phyloP scores from a whole-genome alignment of 2,888 invertebrate species.

The Candidula unifasciata region DNA sequence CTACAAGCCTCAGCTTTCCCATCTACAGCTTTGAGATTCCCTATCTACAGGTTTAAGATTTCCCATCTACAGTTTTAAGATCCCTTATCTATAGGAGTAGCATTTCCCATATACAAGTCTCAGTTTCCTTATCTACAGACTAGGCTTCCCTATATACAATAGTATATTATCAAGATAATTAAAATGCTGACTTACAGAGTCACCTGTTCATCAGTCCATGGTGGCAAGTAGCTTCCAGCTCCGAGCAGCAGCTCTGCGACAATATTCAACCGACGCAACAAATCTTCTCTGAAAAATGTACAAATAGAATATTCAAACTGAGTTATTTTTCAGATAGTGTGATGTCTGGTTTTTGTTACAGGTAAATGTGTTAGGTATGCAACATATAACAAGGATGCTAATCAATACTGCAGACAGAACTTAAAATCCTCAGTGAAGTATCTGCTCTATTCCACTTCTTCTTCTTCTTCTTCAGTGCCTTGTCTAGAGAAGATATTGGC shows the following conservation, averaged over 20 bases:
- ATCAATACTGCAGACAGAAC: too few relatives aligned
- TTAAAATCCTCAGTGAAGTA: too few relatives aligned
- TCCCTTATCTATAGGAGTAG: too few relatives aligned
- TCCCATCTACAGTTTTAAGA: too few relatives aligned
- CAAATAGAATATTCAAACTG: neutral
- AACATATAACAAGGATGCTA: too few relatives aligned
- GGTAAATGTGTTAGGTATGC: neutral
- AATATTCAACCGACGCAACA: constrained; percentile 84
- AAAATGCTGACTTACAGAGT: constrained; percentile 69
- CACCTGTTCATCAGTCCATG: constrained; percentile 82
- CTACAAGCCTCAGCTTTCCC: too few relatives aligned
- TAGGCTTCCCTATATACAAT: neutral
- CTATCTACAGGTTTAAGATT: too few relatives aligned
- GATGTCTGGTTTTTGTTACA: neutral
- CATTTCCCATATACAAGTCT: too few relatives aligned
- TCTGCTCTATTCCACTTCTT: too few relatives aligned
- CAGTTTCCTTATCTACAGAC: constrained; percentile 65
- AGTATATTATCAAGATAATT: neutral
- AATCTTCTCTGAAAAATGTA: constrained; percentile 81
- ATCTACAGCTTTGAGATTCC: too few relatives aligned
- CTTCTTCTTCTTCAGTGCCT: too few relatives aligned
- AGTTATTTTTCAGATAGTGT: neutral
- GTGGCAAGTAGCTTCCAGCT: constrained; percentile 83
- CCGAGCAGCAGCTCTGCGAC: constrained; percentile 84
- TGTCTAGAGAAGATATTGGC: too few relatives aligned